A percentile compares a stretch with the other conserved stretches of the same genome.
phyloP scores from a whole-genome alignment of 2,113 vertebrate genomes.

The Aegithalos caudatus region DNA sequence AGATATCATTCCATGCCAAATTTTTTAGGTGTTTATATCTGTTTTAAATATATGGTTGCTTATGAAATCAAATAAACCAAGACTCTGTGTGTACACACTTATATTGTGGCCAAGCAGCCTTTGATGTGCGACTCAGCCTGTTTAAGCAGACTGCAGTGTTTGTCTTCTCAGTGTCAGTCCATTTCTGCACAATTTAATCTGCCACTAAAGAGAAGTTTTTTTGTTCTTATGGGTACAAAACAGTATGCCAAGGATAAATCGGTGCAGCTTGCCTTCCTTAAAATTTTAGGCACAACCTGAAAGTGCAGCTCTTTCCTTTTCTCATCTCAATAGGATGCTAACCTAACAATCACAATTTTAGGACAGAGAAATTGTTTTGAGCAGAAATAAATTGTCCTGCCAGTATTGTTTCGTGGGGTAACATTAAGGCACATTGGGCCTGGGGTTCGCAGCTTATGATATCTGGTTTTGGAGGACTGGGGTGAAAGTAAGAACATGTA shows the following conservation, averaged over 20 bases:
- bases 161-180: conserved; percentile 36
- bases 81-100: background rate
- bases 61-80: background rate
- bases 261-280: background rate
- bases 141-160: background rate
- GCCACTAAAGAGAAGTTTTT: conserved; percentile 10
- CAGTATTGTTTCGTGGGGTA: background rate
- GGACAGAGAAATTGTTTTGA: background rate
- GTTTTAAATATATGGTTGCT: background rate
- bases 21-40: background rate
- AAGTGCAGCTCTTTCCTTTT: background rate
- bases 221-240: background rate
- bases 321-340: conserved; percentile 35
- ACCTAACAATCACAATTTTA: conserved; percentile 39
- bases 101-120: background rate
- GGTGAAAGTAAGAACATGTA: background rate
- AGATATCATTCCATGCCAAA: background rate
- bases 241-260: background rate
- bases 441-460: background rate
- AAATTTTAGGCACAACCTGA: conserved; percentile 37
- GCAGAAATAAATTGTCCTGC: conserved; percentile 18
- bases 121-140: background rate
- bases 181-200: conserved; percentile 59
- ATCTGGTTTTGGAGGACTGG: background rate
- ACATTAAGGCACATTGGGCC: background rate